A percentile compares a stretch with the other conserved stretches of the same genome.
phyloP scores from a whole-genome alignment of 2,113 vertebrate genomes.

The Alectura lathami region DNA sequence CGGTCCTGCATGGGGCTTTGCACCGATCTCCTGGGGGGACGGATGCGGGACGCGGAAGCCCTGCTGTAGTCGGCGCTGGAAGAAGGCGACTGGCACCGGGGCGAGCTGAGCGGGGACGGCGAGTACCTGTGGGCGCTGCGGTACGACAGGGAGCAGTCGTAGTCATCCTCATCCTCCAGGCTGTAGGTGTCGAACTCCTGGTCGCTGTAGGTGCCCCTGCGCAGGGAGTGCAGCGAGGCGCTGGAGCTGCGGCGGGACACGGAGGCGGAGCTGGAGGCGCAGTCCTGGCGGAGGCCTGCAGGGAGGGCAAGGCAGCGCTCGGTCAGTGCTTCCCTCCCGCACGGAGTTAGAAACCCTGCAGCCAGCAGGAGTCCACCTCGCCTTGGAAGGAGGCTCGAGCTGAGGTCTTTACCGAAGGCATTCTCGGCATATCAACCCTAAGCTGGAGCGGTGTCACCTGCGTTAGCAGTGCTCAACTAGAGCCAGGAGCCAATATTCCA shows the following conservation, averaged over 20 bases:
- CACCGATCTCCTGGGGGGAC: conserved; percentile 79
- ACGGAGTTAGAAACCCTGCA: no score
- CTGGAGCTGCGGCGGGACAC: conserved; percentile 89
- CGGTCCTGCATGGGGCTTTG: conserved; percentile 82
- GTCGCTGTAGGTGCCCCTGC: conserved; percentile 89
- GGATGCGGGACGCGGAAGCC: conserved; percentile 72
- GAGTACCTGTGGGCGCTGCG: conserved; percentile 82
- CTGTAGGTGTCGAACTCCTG: conserved; percentile 91
- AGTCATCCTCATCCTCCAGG: conserved; percentile 86
- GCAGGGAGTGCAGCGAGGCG: conserved; percentile 87
- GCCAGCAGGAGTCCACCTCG: no score
- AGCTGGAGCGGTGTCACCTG: not conserved
- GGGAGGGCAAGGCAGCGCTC: not conserved
- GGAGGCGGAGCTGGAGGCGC: conserved; percentile 86
- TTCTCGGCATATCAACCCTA: not conserved
- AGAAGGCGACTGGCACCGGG: conserved; percentile 87
- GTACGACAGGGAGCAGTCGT: conserved; percentile 79
- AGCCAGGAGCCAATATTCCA: not conserved
- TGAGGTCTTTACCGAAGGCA: not conserved
- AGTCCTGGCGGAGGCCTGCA: conserved; percentile 89
- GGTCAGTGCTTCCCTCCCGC: no score
- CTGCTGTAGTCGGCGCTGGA: conserved; percentile 72
- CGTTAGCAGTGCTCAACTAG: not conserved
- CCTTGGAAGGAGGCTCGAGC: not conserved
- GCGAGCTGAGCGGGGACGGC: conserved; percentile 85